phyloP scores from a whole-genome alignment of 2,797 vertebrate species.

The Rachycentron canadum region DNA sequence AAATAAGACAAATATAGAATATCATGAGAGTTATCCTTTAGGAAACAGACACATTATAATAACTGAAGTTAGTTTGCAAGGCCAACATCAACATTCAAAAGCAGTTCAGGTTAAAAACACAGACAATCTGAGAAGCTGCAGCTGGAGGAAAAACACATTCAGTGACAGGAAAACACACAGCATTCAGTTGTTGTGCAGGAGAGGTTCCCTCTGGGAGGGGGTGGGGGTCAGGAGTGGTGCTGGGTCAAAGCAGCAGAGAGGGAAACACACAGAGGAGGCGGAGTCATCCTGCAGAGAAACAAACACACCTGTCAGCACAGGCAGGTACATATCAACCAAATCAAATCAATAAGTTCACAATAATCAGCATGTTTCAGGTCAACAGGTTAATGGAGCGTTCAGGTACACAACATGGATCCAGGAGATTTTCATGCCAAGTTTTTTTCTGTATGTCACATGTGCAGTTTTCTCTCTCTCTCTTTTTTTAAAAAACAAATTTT shows the following conservation, averaged over 20 bases:
- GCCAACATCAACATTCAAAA: background rate
- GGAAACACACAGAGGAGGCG: conserved; percentile 42
- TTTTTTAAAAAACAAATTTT: no score
- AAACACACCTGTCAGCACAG: conserved; percentile 51
- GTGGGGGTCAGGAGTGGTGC: background rate
- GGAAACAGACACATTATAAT: background rate
- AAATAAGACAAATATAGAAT: background rate
- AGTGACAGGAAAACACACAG: conserved; percentile 11
- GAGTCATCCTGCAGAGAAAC: conserved; percentile 65
- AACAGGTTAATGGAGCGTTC: background rate
- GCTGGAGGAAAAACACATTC: background rate
- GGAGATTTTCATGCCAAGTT: background rate
- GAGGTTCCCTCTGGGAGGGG: conserved; percentile 6
- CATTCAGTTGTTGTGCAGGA: conserved; percentile 22
- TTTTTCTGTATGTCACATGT: background rate
- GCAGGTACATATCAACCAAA: background rate
- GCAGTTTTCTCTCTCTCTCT: background rate
- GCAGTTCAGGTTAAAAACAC: background rate
- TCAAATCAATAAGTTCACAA: background rate
- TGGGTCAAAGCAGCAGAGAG: conserved; percentile 24
- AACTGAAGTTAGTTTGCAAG: background rate
- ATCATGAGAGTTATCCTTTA: background rate
- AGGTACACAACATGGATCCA: background rate
- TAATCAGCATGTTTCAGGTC: background rate
- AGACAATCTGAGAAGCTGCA: background rate